Evolutionary conservation across 2,888 invertebrate species (phyloP).

Genomic region (Phalera bucephala): DNA sequence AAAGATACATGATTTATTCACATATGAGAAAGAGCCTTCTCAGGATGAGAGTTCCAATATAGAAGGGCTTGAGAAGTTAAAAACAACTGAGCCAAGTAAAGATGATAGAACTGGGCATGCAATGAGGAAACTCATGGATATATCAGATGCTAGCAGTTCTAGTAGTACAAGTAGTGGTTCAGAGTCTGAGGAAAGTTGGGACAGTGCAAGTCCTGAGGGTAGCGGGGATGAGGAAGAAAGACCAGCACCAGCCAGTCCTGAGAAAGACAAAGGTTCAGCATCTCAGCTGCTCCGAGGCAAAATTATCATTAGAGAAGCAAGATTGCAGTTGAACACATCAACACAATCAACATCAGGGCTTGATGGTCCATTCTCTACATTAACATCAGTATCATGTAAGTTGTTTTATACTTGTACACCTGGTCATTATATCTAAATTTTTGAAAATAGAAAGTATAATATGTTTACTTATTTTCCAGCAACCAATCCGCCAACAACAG

Average conservation of each 20-base stretch:
- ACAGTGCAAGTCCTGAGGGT: constrained; percentile 63
- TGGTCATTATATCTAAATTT: too few species aligned
- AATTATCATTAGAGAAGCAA: constrained; percentile 87
- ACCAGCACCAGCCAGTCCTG: constrained; percentile 67
- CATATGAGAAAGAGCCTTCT: constrained; percentile 67
- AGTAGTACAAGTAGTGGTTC: constrained; percentile 73
- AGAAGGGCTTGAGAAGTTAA: constrained; percentile 58
- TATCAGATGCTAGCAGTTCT: constrained; percentile 76
- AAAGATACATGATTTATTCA: constrained; percentile 66
- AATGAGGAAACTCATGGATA: constrained; percentile 74
- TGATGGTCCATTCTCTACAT: constrained; percentile 87
- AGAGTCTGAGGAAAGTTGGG: constrained; percentile 75
- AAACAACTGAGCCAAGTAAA: constrained; percentile 55
- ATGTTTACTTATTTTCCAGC: too few species aligned
- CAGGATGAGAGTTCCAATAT: constrained; percentile 72
- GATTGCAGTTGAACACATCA: constrained; percentile 83
- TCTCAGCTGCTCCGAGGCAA: constrained; percentile 84
- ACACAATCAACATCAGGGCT: constrained; percentile 68
- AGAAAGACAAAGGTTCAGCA: constrained; percentile 68
- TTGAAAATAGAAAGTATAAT: too few species aligned
- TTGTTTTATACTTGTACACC: constrained; percentile 23
- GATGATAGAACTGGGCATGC: constrained; percentile 74
- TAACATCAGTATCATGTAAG: constrained; percentile 68
- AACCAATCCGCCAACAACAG: constrained; percentile 84
- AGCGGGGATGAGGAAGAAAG: constrained; percentile 70